These are phyloP conservation scores for Xylota sylvarum DNA, from an alignment of 2,888 invertebrate genomes.

Conservation along the genomic window DNA sequence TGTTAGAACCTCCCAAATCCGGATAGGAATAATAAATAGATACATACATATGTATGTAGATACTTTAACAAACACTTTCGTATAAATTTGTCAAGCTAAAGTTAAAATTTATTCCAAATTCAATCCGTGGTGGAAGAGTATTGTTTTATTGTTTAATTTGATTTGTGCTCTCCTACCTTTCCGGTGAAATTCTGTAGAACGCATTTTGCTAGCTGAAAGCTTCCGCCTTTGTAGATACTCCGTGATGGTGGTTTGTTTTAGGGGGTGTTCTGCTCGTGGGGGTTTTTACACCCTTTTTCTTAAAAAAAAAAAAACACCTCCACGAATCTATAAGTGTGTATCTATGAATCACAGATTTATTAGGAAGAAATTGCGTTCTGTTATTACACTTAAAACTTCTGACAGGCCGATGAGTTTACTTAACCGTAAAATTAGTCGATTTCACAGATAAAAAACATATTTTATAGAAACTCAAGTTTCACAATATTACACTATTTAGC, in stretches of 20 bases:
- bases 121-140: not conserved
- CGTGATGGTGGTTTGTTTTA: conserved; percentile 45
- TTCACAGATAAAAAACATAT: conserved; percentile 26
- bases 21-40: conserved; percentile 58
- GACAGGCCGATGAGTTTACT: not conserved
- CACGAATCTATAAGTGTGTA: not conserved
- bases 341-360: conserved; percentile 18
- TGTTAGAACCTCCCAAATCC: conserved; percentile 74
- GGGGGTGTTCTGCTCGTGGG: conserved; percentile 20
- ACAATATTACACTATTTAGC: conserved; percentile 47
- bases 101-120: not conserved
- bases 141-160: no score
- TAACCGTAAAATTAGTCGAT: conserved; percentile 13
- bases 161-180: conserved; percentile 62
- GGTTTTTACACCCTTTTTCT: conserved; percentile 25
- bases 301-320: conserved; percentile 1
- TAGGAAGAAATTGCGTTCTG: not conserved
- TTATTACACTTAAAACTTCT: conserved; percentile 1
- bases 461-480: conserved; percentile 30
- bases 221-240: conserved; percentile 71
- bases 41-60: conserved; percentile 13
- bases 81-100: conserved; percentile 21
- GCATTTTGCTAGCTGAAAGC: conserved; percentile 74
- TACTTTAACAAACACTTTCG: conserved; percentile 38
- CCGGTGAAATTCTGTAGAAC: conserved; percentile 73